These are phyloP conservation scores for Urosaurus nigricauda DNA, from an alignment of 2,797 vertebrate species.

Conservation along the genomic window DNA sequence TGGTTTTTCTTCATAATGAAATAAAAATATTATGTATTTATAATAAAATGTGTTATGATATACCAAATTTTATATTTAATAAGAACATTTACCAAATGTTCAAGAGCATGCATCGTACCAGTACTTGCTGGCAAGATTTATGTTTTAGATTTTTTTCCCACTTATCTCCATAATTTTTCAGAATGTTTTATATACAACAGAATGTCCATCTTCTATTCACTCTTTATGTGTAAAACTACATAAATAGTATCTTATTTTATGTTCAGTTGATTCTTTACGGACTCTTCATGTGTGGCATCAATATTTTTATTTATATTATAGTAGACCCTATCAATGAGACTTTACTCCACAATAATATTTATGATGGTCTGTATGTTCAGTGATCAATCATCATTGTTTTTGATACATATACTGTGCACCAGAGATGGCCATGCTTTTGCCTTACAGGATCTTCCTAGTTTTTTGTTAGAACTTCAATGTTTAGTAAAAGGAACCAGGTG, in stretches of 20 bases:
- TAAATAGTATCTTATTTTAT: not conserved
- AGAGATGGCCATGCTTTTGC: not conserved
- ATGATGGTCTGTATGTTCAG: not conserved
- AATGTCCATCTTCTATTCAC: not conserved
- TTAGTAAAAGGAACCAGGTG: too few relatives aligned
- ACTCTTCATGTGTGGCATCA: not conserved
- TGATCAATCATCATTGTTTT: not conserved
- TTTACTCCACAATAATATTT: not conserved
- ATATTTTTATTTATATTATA: not conserved
- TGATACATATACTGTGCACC: not conserved
- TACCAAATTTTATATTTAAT: constrained; percentile 25
- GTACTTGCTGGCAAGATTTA: not conserved
- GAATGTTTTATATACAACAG: not conserved
- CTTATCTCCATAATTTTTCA: not conserved
- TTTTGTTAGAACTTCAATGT: too few relatives aligned
- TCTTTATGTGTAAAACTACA: constrained; percentile 16
- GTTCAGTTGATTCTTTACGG: not conserved
- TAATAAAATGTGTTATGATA: constrained; percentile 2
- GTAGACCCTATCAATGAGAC: not conserved
- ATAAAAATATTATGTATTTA: constrained; percentile 28
- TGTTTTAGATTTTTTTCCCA: not conserved
- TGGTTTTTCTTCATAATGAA: constrained; percentile 51
- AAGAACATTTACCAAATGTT: not conserved
- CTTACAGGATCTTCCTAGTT: too few relatives aligned
- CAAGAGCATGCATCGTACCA: not conserved